Conservation (phyloP, 2,797 vertebrate genomes). For the Catamblyrhynchus diadema region DNA sequence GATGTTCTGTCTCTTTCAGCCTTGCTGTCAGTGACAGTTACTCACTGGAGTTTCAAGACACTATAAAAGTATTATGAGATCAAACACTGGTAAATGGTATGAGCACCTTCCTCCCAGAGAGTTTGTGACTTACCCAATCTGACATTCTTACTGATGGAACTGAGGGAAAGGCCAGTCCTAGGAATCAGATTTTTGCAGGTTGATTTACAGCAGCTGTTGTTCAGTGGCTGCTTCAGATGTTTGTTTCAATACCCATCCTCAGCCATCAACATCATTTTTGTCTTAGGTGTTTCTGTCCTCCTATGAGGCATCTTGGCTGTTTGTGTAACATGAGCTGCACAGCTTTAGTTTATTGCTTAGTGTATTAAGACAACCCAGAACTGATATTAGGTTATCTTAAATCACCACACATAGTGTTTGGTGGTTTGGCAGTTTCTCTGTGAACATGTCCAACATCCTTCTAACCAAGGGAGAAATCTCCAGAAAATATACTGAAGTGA, state of each 20-base stretch:
- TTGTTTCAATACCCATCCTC: not conserved
- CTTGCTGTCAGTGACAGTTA: not conserved
- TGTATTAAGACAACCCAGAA: not conserved
- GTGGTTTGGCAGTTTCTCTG: not conserved
- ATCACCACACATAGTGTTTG: not conserved
- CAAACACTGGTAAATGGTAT: not conserved
- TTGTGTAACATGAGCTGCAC: not conserved
- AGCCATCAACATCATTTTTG: not conserved
- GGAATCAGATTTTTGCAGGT: not conserved
- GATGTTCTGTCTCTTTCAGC: not conserved
- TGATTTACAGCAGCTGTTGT: not conserved
- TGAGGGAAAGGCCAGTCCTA: not conserved
- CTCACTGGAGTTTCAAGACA: not conserved
- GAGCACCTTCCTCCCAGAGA: not conserved
- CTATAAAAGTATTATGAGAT: not conserved
- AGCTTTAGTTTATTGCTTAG: not conserved
- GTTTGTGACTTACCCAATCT: not conserved
- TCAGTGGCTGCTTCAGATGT: not conserved
- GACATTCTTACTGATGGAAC: not conserved
- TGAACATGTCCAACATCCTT: not conserved
- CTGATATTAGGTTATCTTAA: not conserved
- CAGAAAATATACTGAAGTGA: not conserved
- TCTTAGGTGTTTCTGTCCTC: not conserved
- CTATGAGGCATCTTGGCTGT: not conserved
- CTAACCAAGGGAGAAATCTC: not conserved